Conservation (phyloP, 2,797 vertebrate species). For the Myiothlypis chrysogaster region DNA sequence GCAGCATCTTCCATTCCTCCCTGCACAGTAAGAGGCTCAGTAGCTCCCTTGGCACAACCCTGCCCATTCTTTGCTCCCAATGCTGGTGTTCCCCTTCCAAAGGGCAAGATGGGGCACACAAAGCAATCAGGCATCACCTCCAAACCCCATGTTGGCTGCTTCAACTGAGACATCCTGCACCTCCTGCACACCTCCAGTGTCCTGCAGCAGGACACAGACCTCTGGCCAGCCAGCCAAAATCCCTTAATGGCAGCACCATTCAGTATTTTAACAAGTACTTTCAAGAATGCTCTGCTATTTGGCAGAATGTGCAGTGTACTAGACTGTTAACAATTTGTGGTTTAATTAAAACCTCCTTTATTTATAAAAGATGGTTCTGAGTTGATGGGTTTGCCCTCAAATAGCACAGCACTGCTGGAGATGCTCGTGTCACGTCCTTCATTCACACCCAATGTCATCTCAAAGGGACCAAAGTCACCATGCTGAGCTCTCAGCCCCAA, state of each 20-base stretch:
- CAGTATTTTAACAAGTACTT: neutral
- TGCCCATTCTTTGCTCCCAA: fast-evolving
- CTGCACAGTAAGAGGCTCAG: neutral
- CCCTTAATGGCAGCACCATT: neutral
- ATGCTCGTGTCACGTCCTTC: fast-evolving
- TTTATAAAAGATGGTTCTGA: neutral
- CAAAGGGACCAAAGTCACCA: neutral
- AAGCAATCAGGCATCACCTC: neutral
- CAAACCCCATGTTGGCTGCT: fast-evolving
- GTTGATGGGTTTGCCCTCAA: neutral
- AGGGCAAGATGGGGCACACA: neutral
- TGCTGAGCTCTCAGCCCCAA: fast-evolving
- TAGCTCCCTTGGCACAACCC: neutral
- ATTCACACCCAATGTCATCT: neutral
- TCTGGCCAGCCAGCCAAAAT: neutral
- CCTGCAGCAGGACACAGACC: neutral
- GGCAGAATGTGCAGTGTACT: neutral
- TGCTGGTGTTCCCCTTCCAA: neutral
- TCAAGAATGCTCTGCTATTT: neutral
- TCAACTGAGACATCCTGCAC: neutral
- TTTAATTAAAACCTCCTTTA: neutral
- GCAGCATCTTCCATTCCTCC: neutral
- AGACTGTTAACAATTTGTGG: neutral
- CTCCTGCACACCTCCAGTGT: neutral
- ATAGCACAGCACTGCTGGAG: neutral